These are phyloP conservation scores for Pollenia griseotomentosa DNA, from an alignment of 2,888 invertebrate genomes.

Conservation along the genomic window DNA sequence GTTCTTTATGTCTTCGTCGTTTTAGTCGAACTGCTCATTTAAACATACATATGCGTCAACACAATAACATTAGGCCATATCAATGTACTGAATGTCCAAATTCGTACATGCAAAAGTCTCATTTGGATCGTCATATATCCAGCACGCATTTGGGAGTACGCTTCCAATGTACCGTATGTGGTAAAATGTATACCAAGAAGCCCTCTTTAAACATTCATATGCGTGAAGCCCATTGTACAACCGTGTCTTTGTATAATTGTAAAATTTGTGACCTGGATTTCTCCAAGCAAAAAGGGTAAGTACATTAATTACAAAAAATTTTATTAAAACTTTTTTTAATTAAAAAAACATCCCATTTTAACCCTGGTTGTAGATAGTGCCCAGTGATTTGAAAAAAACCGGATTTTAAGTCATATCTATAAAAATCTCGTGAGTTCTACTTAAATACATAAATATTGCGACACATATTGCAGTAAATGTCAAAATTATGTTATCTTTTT, in stretches of 20 bases:
- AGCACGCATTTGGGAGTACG: constrained; percentile 75
- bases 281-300: constrained; percentile 66
- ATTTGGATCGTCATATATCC: constrained; percentile 76
- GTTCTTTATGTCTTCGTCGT: constrained; percentile 75
- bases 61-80: constrained; percentile 77
- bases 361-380: too few relatives aligned
- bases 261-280: constrained; percentile 58
- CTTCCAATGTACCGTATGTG: constrained; percentile 75
- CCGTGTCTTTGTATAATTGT: constrained; percentile 45
- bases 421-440: too few relatives aligned
- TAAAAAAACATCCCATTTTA: too few relatives aligned
- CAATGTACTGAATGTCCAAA: constrained; percentile 74
- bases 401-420: too few relatives aligned
- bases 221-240: constrained; percentile 58
- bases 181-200: constrained; percentile 75
- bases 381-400: too few relatives aligned
- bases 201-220: constrained; percentile 75
- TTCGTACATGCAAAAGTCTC: constrained; percentile 76
- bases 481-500: too few relatives aligned
- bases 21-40: constrained; percentile 77
- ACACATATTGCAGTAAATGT: too few relatives aligned
- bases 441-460: too few relatives aligned
- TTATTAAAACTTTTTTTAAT: too few relatives aligned
- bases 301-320: neutral
- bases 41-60: constrained; percentile 75